These are phyloP conservation scores for Temnothorax longispinosus DNA, from an alignment of 1,140 invertebrate species.

Conservation along the genomic window DNA sequence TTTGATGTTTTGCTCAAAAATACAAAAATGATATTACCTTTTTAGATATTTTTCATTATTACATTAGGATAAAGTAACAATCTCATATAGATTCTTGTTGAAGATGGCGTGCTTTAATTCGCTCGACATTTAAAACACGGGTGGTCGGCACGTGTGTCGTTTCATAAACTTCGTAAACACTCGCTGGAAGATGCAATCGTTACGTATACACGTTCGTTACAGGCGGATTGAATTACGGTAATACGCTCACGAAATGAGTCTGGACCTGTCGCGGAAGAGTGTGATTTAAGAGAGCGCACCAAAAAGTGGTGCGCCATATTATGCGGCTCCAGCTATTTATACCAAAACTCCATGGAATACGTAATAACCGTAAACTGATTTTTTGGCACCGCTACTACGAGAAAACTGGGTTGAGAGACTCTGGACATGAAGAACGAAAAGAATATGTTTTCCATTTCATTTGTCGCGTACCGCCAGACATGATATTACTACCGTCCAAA, in stretches of 20 bases:
- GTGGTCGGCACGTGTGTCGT: constrained; percentile 29
- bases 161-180: constrained; percentile 26
- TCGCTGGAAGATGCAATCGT: constrained; percentile 31
- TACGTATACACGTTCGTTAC: constrained; percentile 29
- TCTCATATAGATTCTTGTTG: background rate
- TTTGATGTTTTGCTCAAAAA: background rate
- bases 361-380: constrained; percentile 66
- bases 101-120: background rate
- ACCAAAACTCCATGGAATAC: constrained; percentile 47
- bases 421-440: background rate
- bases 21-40: background rate
- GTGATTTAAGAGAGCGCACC: constrained; percentile 51
- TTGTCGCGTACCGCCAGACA: background rate
- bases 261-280: constrained; percentile 43
- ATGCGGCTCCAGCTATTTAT: constrained; percentile 62
- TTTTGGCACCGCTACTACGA: constrained; percentile 17
- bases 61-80: background rate
- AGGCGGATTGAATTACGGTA: constrained; percentile 63
- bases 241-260: constrained; percentile 17
- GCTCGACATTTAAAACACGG: constrained; percentile 4
- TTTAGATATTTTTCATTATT: background rate
- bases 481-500: background rate
- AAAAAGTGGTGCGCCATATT: constrained; percentile 25
- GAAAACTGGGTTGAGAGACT: constrained; percentile 50
- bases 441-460: background rate